Base-by-base conservation (phyloP, 2,888 invertebrate species). In the Epirrita christyi region DNA sequence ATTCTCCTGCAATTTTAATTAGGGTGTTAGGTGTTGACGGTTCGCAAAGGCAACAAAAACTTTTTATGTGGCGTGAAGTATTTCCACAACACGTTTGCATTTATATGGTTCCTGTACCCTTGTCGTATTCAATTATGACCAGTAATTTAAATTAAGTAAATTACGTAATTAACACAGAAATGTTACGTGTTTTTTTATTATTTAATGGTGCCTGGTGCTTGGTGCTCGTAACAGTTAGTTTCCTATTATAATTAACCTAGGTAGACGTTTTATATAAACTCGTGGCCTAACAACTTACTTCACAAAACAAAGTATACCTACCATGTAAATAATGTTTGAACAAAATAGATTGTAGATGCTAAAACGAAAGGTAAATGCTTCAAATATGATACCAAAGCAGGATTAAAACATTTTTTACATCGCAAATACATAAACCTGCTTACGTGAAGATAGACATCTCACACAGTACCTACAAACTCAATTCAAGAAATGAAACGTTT, bases 51-150 rank as follows among this genome's bases (percentile, higher is more conserved):
- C 55, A 52, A 66, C 59, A 60, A 57, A 66, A 66, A 58, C 59
- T 66, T 63, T 65, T 62, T 61, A 61, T 54, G 60, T 56, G 40
- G 59, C 41, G 54, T 58, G 42, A 61, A 60, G 59, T 57, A 53
- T 61, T 63, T 47, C 34, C 56, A 61, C 62, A 63, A 37, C 54
- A 56, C 60, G 47, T 60, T 66, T 63, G 56, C 59, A 60, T 65
- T 63, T 59, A 57, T 58, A 55, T 56, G 59, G 44, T 58, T 55
- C 48, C 55, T 52, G 46, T 40, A 54, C 63, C 66, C 56, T 56
- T 56, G 60, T 55, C 61, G 59, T 45, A 45, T 55, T 61, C 42
- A 63, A 52, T 21, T 63, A 52, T 61, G 50, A 47, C 40, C 50
- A 52, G 54, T 62, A 60, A 56, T 61, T 58, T 56, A 49, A 61